Base-by-base conservation (phyloP, 2,797 vertebrate genomes). In the Coendou prehensilis region DNA sequence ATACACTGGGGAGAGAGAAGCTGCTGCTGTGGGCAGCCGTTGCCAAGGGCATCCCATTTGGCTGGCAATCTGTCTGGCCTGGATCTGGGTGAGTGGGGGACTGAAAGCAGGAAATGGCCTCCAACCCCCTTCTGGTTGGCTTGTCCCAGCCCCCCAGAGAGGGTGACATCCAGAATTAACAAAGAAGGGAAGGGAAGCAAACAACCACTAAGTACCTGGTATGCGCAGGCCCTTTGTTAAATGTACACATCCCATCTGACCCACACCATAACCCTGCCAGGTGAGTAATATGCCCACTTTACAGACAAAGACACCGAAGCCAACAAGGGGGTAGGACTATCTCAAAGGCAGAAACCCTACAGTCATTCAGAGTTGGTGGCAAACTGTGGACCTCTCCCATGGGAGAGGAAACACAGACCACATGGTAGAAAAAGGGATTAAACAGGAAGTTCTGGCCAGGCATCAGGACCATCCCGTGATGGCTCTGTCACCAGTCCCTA, bases 371-470 rank as follows among this genome's bases (percentile, higher is more conserved):
- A 17, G 54, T 18, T 15, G 8, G 80, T 22, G 33, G 50, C 81
- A 79, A 95, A 80, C 41, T 33, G 52, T 6, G 26, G 47, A 59
- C 33, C 84, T 83, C 80, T 41, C 45, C 56, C 84, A 3, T 0
- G 52, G 28, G 75, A 56, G n/a, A 59, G 57, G 76, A 93, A 86
- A 93, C 56, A 88, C 28, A 95, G 94, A 87, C 47, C 56, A 23
- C 1, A 17, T 1, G 75, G 88, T 28, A 89, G 92, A 92, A 79
- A 91, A 93, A 50, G 11, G 26, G 50, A 92, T 92, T 67, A 56
- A 96, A 69, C 20, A 96, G 96, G 91, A 95, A 94, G 84, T 17
- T 89, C 88, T 95, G 90, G 95, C 92, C 90, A 92, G 71, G 30
- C 37, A 90, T 78, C 94, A 86, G 89, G 96, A 75, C 90, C 91